Base-by-base conservation (phyloP, 2,113 vertebrate genomes). In the Pao palembangensis region DNA sequence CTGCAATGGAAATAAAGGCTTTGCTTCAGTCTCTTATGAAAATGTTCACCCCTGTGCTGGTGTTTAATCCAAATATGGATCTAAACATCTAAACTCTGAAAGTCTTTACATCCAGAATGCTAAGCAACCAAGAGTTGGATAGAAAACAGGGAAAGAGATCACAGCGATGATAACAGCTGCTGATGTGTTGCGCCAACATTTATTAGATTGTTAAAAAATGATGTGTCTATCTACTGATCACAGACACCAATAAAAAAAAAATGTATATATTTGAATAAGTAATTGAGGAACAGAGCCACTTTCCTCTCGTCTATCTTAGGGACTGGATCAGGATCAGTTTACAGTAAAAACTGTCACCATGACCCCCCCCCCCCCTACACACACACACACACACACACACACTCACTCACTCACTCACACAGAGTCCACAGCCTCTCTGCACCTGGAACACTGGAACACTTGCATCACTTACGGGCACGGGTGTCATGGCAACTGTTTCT, bases 401-500 rank as follows among this genome's bases (percentile, higher is more conserved):
- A 38, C 50, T 57, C 55, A 38, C 44, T 66, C 67, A 73, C 50
- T 58, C 60, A 55, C 56, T 68, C 62, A 65, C 44, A 49, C 21
- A 55, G 21, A 55, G 76, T 81, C 80, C 75, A 46, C 18, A 16
- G 18, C 76, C 65, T 80, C 60, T 67, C 69, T 78, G 81, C 86
- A 88, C 87, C 34, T 38, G 34, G 34, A 38, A 28, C 25, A 28
- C 86, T 89, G 85, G 80, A 88, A 77, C 67, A 69, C 83, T 78
- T 67, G 79, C 86, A 88, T 89, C 86, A 82, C 83, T 85, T 82
- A 84, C 60, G 54, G 69, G 62, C 80, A 82, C 31, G 71, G 83
- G 63, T 79, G 75, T 82, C 85, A 78, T 86, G 80, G 85, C 67
- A 88, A 88, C 86, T 54, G 85, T 88, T 82, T 86, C 86, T 75